A percentile compares a stretch with the other conserved stretches of the same genome.
phyloP scores from a whole-genome alignment of 2,888 invertebrate genomes.

The Axea sp. region DNA sequence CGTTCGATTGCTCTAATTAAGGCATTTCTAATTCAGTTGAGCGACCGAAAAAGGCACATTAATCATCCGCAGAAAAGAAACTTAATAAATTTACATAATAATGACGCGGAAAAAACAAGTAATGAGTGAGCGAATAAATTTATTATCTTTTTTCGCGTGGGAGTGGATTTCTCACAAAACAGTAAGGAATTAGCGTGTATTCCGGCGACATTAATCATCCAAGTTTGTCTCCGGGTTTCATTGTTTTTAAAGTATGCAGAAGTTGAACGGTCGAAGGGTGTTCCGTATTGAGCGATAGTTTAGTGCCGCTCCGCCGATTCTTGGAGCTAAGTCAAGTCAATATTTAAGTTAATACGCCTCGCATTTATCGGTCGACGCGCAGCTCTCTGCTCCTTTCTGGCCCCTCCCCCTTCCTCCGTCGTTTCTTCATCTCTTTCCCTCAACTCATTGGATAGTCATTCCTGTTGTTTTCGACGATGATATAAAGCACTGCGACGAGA shows the following conservation, averaged over 20 bases:
- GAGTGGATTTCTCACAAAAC: constrained; percentile 23
- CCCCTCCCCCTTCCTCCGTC: constrained; percentile 25
- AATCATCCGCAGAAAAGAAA: constrained; percentile 33
- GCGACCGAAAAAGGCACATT: constrained; percentile 10
- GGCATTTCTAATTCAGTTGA: constrained; percentile 27
- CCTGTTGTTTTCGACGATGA: constrained; percentile 61
- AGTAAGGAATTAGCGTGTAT: constrained; percentile 52
- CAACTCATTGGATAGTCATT: constrained; percentile 58
- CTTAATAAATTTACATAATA: constrained; percentile 50
- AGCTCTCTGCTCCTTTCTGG: constrained; percentile 12
- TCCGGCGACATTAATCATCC: constrained; percentile 54
- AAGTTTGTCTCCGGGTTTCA: constrained; percentile 43
- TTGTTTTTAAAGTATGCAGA: constrained; percentile 60
- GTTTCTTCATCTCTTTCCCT: constrained; percentile 6
- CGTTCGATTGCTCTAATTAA: constrained; percentile 20
- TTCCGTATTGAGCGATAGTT: constrained; percentile 70
- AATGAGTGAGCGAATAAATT: constrained; percentile 49
- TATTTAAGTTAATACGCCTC: constrained; percentile 72
- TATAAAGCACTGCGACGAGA: constrained; percentile 53
- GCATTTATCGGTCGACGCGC: constrained; percentile 62
- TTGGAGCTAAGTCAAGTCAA: constrained; percentile 71
- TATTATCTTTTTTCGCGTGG: constrained; percentile 51
- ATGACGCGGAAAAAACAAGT: constrained; percentile 40
- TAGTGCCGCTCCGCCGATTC: constrained; percentile 70
- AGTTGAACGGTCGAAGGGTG: constrained; percentile 52